These are phyloP conservation scores for Oreotrochilus melanogaster DNA, from an alignment of 2,113 vertebrate genomes.

Conservation along the genomic window DNA sequence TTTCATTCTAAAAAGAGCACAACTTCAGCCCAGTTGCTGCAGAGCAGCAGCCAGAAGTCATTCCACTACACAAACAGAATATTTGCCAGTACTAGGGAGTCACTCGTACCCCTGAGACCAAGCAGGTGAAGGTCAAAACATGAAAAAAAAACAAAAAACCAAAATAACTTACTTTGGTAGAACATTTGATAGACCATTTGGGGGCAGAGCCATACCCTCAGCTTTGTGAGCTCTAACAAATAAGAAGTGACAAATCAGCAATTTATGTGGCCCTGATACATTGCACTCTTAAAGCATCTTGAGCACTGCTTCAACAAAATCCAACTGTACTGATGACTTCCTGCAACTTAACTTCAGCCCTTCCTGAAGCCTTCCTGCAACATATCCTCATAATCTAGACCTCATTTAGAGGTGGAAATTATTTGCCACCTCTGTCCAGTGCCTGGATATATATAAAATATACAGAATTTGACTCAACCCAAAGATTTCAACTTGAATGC, in stretches of 20 bases:
- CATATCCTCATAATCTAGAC: not conserved
- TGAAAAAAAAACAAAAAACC: no score
- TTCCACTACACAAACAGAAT: not conserved
- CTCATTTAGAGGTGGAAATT: not conserved
- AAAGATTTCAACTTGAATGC: not conserved
- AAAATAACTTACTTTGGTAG: not conserved
- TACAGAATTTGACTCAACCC: not conserved
- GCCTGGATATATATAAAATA: not conserved
- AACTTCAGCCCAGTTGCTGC: not conserved
- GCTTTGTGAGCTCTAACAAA: not conserved
- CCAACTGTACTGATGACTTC: not conserved
- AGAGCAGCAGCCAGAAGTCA: not conserved
- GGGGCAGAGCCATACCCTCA: not conserved
- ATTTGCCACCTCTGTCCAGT: not conserved
- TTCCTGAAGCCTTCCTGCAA: not conserved
- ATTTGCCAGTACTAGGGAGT: not conserved
- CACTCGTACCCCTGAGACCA: not conserved
- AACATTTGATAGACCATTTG: not conserved
- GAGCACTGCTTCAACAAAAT: not conserved
- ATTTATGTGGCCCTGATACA: not conserved
- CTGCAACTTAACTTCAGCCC: not conserved
- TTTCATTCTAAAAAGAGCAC: not conserved
- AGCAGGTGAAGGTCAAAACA: not conserved
- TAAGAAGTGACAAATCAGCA: accelerated
- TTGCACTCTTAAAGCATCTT: not conserved